Evolutionary conservation across 2,888 invertebrate species (phyloP), one percentile per base, ranked within the genome.

Genomic region (Hylaea fasciaria): DNA sequence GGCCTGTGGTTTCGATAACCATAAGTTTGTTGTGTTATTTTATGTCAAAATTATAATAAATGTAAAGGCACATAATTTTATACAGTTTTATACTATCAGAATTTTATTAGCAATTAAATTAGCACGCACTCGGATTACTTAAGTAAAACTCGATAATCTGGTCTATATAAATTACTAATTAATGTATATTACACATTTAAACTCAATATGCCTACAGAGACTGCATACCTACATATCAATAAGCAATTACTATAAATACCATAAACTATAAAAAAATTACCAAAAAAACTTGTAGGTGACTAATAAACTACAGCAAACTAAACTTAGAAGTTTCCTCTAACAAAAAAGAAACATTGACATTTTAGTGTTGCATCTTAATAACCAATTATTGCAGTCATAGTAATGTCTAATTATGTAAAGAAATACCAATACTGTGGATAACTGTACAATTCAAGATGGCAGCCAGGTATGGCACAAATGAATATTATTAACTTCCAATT

Each of bases 361-460:
- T 63, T 62, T 52, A 55, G 43, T n/a, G 48, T 54, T 62, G 61
- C 59, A 62, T 64, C 53, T 78, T 70, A 74, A 73, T 71, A 72
- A 72, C 72, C 73, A 79, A 74, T 80, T 77, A 79, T 76, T 73
- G 69, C 62, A 68, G 56, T 58, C 54, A 56, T 43, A 64, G 50
- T 54, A 58, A 54, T 54, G 17, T 58, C 44, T 65, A 58, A 69
- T 66, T 65, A 66, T 69, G 69, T 65, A 63, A 59, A 65, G 59
- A 59, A 57, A 62, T 62, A 64, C 43, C 66, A 69, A 62, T 66
- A 65, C 57, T 60, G 65, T 63, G 53, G 51, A 56, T 71, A 73
- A 66, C 73, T 73, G 71, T 70, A 67, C 60, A 51, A 49, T 54
- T 29, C 50, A 50, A 65, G 62, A 66, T 64, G 62, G 64, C 68